Percentiles rank a stretch among this genome's conserved stretches.
Evolutionary conservation across 2,113 vertebrate species (phyloP).

Genomic region (Paralichthys olivaceus): DNA sequence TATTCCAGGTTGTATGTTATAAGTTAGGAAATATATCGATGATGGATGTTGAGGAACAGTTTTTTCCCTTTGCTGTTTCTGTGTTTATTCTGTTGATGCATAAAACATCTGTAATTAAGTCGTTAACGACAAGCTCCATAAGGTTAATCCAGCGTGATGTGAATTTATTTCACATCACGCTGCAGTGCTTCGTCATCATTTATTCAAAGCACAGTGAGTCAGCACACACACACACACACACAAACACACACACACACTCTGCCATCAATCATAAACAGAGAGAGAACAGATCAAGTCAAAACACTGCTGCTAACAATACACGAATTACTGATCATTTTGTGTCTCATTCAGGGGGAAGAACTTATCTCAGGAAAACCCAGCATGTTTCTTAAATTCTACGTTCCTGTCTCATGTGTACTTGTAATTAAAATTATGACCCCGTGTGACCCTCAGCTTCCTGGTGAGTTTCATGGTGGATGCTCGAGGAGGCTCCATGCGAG

Average conservation of each 20-base stretch:
- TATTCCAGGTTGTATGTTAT: background rate
- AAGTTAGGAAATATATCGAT: background rate
- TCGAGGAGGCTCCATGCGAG: conserved; percentile 95
- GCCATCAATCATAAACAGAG: no score
- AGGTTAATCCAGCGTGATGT: background rate
- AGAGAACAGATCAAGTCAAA: no score
- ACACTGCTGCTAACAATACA: background rate
- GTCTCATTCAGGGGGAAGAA: no score
- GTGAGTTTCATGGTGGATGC: conserved; percentile 99
- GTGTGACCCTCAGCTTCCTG: conserved; percentile 86
- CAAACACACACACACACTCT: background rate
- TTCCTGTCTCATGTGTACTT: background rate
- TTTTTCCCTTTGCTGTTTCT: background rate
- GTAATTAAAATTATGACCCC: background rate
- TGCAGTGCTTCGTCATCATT: conserved; percentile 11
- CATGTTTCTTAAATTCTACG: background rate
- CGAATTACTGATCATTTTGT: no score
- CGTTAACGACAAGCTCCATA: background rate
- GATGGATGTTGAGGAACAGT: background rate
- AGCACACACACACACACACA: conserved; percentile 18
- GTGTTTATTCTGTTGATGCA: background rate
- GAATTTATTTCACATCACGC: background rate
- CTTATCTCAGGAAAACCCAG: no score
- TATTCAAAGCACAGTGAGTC: conserved; percentile 38
- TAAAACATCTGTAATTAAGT: background rate